A percentile compares a stretch with the other conserved stretches of the same genome.
These are phyloP conservation scores for Cactoblastis cactorum DNA, from an alignment of 2,888 invertebrate genomes.

Conservation along the genomic window DNA sequence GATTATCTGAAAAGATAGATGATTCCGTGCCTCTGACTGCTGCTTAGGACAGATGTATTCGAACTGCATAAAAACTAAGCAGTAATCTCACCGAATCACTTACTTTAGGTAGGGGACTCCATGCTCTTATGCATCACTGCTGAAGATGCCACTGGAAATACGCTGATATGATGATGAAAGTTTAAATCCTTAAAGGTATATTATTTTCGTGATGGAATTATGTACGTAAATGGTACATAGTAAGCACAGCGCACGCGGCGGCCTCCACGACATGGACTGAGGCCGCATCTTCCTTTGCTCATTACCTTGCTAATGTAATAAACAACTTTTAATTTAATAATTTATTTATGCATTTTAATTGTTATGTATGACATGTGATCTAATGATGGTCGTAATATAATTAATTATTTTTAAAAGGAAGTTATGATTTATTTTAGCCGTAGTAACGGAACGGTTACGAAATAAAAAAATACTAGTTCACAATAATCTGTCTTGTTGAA, in stretches of 20 bases:
- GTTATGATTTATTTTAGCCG: not conserved
- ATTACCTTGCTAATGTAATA: conserved; percentile 44
- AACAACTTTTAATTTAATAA: conserved; percentile 25
- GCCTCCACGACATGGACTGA: conserved; percentile 48
- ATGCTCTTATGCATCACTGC: too few relatives aligned
- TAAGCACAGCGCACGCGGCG: conserved; percentile 31
- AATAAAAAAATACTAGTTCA: not conserved
- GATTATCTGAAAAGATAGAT: too few relatives aligned
- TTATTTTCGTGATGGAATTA: conserved; percentile 42
- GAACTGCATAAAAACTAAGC: too few relatives aligned
- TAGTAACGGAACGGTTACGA: not conserved
- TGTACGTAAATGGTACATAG: conserved; percentile 36
- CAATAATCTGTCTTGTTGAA: too few relatives aligned
- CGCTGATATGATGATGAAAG: too few relatives aligned
- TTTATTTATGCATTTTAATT: conserved; percentile 11
- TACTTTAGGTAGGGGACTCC: too few relatives aligned
- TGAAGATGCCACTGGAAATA: too few relatives aligned
- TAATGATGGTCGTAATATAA: conserved; percentile 9
- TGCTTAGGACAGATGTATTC: too few relatives aligned
- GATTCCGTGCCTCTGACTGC: too few relatives aligned
- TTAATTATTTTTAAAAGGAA: not conserved
- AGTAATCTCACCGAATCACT: too few relatives aligned
- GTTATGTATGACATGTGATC: conserved; percentile 12
- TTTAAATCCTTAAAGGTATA: conserved; percentile 5
- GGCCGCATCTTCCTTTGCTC: conserved; percentile 57